Base-by-base conservation (phyloP, 2,888 invertebrate genomes). In the Salticus scenicus region DNA sequence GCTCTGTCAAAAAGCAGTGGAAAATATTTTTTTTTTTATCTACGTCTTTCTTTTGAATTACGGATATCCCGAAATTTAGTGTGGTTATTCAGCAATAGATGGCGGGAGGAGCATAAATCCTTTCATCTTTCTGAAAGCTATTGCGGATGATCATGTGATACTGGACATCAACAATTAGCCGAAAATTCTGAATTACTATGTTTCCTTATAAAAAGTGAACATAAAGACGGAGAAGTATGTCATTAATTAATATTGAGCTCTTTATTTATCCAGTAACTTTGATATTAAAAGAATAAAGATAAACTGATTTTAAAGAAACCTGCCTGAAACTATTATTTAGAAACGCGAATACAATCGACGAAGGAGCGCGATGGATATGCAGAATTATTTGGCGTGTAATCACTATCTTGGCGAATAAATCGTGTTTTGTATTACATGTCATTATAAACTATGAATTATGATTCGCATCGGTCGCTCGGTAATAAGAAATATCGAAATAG, bases 121-220 rank as follows among this genome's bases (percentile, higher is more conserved):
- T 73, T 57, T 67, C 63, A 41, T 57, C 27, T 71, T 47, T 17
- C 57, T 67, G 27, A n/a, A 76, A 71, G 83, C 71, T 84, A 84
- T 77, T 84, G 84, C 84, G 47, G 84, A 84, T 84, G 72, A 73
- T 84, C 84, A 84, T 70, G 84, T 84, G 84, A 84, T 73, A 57
- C 20, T 47, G 30, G 41, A 73, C 66, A 63, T 78, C 41, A 72
- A 57, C 24, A 57, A 57, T 51, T 72, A 30, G 12, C 8, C 20
- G 8, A 10, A 67, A 67, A 67, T 33, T 17, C 5, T 24, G 1
- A 17, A 17, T 57, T 7, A 5, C 2, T n/a, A 57, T 24, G 4
- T 57, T 24, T 24, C 24, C 12, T 20, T 1, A 57, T 7, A 57
- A 47, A 0, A 24, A 1, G 0, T 24, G 1, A 1, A n/a, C 24